Base-by-base conservation (phyloP, 2,888 invertebrate species). In the Scaptomyza reducta region DNA sequence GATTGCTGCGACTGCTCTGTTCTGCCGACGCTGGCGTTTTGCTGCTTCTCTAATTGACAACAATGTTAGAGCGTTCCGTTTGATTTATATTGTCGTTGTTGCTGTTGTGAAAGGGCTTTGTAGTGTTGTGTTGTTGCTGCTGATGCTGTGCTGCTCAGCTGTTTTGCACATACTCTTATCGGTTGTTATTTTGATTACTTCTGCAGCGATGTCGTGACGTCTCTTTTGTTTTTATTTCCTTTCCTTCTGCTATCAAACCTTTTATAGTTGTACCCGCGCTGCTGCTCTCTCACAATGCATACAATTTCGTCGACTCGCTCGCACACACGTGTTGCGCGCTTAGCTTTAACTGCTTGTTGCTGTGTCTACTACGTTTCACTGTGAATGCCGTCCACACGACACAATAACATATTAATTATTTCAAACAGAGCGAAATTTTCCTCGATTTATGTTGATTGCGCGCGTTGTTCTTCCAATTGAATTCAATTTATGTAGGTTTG, bases 341-440 rank as follows among this genome's bases (percentile, higher is more conserved):
- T 69, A 63, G 61, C 72, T 77, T 59, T 33, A 33, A 13, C 27
- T 41, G 40, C 29, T 29, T 57, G 38, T 29, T 51, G 54, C 16
- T 54, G 55, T 35, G 47, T 57, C 38, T 68, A 53, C 45, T 60
- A 54, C 72, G 77, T 56, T 71, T 77, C 72, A 59, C 62, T 74
- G 84, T 69, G 69, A 81, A 68, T 84, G 76, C 56, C 70, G 77
- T 66, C 31, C 38, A 33, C 57, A 22, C 58, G 49, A 54, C 56
- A 83, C 75, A 86, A 80, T 73, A 83, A 87, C 82, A 85, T 81
- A 71, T 85, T 77, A 76, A 87, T 81, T 81, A 74, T 79, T 79
- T 60, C 70, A 74, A 75, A 64, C 54, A 66, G 63, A 65, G 68
- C 60, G 40, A 69, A 74, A 72, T 83, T 72, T 86, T 84, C 66